These are phyloP conservation scores for Lacerta viridis DNA, from an alignment of 2,797 vertebrate species.

Conservation along the genomic window DNA sequence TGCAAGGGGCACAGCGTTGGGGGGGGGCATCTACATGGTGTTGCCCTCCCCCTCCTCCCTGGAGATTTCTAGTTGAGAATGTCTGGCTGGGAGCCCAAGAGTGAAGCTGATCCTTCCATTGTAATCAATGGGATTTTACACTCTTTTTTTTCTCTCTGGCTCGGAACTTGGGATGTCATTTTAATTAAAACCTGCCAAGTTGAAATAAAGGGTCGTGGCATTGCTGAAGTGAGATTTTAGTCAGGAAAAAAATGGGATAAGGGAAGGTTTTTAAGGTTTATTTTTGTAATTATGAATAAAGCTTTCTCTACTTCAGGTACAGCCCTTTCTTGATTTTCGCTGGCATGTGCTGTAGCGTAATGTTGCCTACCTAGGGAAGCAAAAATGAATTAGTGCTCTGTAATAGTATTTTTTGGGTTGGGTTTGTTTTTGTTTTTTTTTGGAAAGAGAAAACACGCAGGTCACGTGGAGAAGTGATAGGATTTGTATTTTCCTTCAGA, in stretches of 20 bases:
- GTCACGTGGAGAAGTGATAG: constrained; percentile 65
- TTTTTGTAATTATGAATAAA: constrained; percentile 67
- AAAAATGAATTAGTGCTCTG: background rate
- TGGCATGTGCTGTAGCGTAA: constrained; percentile 64
- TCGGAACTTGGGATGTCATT: background rate
- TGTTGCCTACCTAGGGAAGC: constrained; percentile 57
- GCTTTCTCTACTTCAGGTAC: constrained; percentile 71
- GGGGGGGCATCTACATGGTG: constrained; percentile 43
- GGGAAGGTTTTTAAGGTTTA: constrained; percentile 49
- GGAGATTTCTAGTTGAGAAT: constrained; percentile 31
- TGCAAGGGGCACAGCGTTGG: constrained; percentile 35
- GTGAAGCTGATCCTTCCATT: background rate
- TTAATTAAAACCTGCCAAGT: constrained; percentile 57
- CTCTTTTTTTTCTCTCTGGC: background rate
- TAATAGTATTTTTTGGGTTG: background rate
- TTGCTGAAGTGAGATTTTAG: constrained; percentile 57
- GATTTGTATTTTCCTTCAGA: constrained; percentile 70
- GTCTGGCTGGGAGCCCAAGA: background rate
- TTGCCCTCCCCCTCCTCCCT: constrained; percentile 30
- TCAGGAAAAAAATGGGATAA: background rate
- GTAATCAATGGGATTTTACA: background rate
- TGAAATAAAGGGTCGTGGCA: constrained; percentile 41
- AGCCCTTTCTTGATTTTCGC: constrained; percentile 65
- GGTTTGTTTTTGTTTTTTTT: too few species aligned
- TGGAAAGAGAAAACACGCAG: background rate